Evolutionary conservation across 2,113 vertebrate species (phyloP), one percentile per base, ranked within the genome.

Genomic region (Tupaia tana): DNA sequence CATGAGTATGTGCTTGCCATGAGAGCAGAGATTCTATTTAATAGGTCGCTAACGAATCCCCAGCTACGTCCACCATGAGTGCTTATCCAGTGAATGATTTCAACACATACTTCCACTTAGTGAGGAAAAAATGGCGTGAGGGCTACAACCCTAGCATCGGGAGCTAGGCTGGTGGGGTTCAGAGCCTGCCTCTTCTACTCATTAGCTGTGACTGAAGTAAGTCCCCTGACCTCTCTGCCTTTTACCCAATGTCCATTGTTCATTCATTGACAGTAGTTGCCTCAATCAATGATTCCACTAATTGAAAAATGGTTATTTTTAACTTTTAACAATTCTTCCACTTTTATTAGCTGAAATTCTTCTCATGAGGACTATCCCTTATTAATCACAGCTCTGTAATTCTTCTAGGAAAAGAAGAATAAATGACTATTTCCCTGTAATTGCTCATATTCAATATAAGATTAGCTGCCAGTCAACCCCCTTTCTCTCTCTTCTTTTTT

Each of bases 1-100:
- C 34, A 7, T 24, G 3, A 1, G 7, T 0, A 0, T 6, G 74
- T 18, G 19, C 58, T 43, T 15, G 0, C 6, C 15, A 0, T 0
- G 69, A 75, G 11, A 25, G 34, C 11, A 64, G 69, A 16, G 43
- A 7, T n/a, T 24, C 9, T 1, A 43, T 20, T 74, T 7, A 5
- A 12, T 25, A 7, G 11, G 4, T 4, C 59, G 11, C 52, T 1
- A 14, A 31, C 0, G 4, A 1, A 8, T 4, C 18, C 10, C 74
- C 1, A 10, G 27, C 13, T 29, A 24, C 34, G 27, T 8, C 29
- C 75, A 64, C 73, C 20, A 1, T 7, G 19, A 75, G 56, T 2
- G n/a, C 31, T 1, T 18, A 18, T 13, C n/a, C 27, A 64, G 59
- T 4, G 61, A 29, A 8, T 8, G 14, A 18, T 13, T 31, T 18